Percentiles rank a stretch among this genome's conserved stretches.
Evolutionary conservation across 2,888 invertebrate genomes (phyloP).

Genomic region (Pecten maximus): DNA sequence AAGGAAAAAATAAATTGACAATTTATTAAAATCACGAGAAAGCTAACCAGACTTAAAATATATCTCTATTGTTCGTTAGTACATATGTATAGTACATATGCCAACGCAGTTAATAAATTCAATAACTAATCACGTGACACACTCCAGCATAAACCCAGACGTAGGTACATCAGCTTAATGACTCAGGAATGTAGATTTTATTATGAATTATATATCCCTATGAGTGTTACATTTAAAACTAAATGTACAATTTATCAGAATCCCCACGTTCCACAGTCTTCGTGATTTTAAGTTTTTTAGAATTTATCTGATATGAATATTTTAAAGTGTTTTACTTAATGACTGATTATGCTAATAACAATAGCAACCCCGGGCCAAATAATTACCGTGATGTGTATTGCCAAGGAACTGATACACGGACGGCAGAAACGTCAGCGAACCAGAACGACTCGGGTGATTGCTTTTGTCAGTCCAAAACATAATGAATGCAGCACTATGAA

Average conservation of each 20-base stretch:
- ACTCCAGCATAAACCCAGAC: neutral
- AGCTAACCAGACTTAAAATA: neutral
- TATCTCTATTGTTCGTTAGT: neutral
- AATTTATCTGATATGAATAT: neutral
- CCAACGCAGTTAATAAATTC: slow-evolving; percentile 22
- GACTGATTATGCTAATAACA: neutral
- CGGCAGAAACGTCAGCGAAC: neutral
- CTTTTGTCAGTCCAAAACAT: neutral
- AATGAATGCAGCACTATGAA: neutral
- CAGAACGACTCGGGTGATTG: neutral
- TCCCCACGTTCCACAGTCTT: no score
- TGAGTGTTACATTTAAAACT: no score
- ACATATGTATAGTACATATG: neutral
- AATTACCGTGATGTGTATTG: neutral
- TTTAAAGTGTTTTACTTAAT: neutral
- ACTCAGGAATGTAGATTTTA: neutral
- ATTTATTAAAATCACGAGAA: neutral
- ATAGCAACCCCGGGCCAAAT: neutral
- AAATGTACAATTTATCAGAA: no score
- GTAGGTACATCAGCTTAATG: neutral
- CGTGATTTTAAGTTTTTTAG: neutral
- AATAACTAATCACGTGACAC: slow-evolving; percentile 5
- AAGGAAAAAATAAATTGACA: neutral
- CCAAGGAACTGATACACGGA: neutral
- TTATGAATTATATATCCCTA: no score